Base-by-base conservation (phyloP, 2,888 invertebrate species). In the Pandemis cinnamomeana region DNA sequence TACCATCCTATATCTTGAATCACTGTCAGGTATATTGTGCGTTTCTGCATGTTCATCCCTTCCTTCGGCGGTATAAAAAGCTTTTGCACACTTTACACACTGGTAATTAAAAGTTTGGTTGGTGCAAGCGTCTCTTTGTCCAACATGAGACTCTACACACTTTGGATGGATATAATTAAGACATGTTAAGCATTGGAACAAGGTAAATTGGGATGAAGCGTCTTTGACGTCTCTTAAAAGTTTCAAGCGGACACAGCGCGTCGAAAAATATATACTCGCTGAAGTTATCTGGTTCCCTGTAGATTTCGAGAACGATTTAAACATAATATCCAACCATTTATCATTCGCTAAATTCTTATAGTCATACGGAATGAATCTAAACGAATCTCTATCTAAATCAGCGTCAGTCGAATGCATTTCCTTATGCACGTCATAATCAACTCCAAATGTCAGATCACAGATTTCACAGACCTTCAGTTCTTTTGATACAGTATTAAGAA, bases 261-360 rank as follows among this genome's bases (percentile, higher is more conserved):
- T 67, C 15, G 67, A 62, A 5, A 68, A 67, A 20, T 72, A 62
- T 8, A 72, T 58, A 53, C 72, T 72, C 5, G 51, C 11, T 42
- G 60, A 67, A 0, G 36, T 53, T 11, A 72, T 62, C 1, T 6
- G 62, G 3, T 68, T 62, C n/a, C 46, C 41, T 4, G 55, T 53
- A 36, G 46, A 4, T 15, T 63, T 68, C 0, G 46, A 1, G 8
- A 62, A 4, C 0, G 44, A 13, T 20, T 20, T 44, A 5, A 63
- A 67, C 53, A 67, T 62, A 36, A 67, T 62, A 36, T 55, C 67
- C 0, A 67, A 67, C 72, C 72, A 72, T 42, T 68, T 72, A 36
- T 63, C 62, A 13, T 36, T 67, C 11, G 53, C 62, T 11, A 72
- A 15, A 8, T 53, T 44, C 0, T 53, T 44, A 46, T 68, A 63